Evolutionary conservation across 30 jellyfish, hydroid and myxozoan species (phyloP).

Genomic region (Hydra vulgaris): DNA sequence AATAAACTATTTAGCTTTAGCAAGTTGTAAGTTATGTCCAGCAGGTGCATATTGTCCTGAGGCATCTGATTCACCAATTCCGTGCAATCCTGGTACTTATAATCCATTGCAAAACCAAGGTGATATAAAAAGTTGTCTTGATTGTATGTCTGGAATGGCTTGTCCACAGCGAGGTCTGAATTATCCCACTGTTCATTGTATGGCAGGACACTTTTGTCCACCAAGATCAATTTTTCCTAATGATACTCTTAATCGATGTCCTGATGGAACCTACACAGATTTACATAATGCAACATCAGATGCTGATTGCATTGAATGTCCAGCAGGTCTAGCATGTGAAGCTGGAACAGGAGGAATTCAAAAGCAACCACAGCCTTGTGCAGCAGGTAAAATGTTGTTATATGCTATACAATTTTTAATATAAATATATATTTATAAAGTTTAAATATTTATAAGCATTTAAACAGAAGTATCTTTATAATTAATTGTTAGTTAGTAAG

Average conservation of each 20-base stretch:
- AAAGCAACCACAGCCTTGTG: slow-evolving; percentile 87
- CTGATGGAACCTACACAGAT: slow-evolving; percentile 89
- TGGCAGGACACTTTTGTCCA: slow-evolving; percentile 95
- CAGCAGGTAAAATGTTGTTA: slow-evolving; percentile 67
- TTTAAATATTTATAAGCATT: too few relatives aligned
- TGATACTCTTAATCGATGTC: slow-evolving; percentile 71
- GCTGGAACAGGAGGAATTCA: slow-evolving; percentile 97
- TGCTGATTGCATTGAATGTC: slow-evolving; percentile 68
- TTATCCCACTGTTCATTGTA: slow-evolving; percentile 69
- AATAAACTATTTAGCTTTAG: slow-evolving; percentile 32
- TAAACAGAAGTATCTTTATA: too few relatives aligned
- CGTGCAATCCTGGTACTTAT: slow-evolving; percentile 87
- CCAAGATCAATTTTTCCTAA: slow-evolving; percentile 76
- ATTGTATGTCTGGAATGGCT: slow-evolving; percentile 94
- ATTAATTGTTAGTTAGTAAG: too few relatives aligned
- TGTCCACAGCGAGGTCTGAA: slow-evolving; percentile 73
- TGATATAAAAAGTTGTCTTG: slow-evolving; percentile 43
- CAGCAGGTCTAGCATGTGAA: slow-evolving; percentile 87
- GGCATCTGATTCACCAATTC: slow-evolving; percentile 64
- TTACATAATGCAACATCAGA: slow-evolving; percentile 71
- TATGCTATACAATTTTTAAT: slow-evolving; percentile 4
- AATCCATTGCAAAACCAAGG: slow-evolving; percentile 64
- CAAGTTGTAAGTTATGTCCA: slow-evolving; percentile 74
- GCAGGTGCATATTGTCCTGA: slow-evolving; percentile 63
- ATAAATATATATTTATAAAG: too few relatives aligned